Base-by-base conservation (phyloP, 2,113 vertebrate genomes). In the Pollimyrus isidori region DNA sequence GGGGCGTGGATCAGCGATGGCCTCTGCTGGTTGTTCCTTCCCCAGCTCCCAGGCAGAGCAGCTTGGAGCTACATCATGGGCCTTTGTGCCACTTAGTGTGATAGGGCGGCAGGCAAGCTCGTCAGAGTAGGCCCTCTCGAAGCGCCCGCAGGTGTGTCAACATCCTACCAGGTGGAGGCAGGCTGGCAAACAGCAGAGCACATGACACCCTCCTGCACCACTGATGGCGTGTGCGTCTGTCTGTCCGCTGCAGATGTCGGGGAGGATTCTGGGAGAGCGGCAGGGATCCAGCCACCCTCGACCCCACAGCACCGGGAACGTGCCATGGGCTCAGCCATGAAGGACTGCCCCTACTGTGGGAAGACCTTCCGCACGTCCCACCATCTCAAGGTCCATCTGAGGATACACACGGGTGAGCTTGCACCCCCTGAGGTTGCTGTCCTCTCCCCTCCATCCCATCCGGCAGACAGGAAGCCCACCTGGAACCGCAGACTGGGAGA, bases 341-440 rank as follows among this genome's bases (percentile, higher is more conserved):
- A 99, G 95, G 98, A 99, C 94, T 99, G 98, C 91, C 97, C 98
- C 15, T 99, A 99, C 94, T 99, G 98, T 91, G 98, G 98, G 92
- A 99, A 99, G 94, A 97, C 97, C 69, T 99, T 99, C 97, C 97
- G 98, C 94, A 99, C 98, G 62, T 99, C 98, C 58, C 98, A 99
- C 90, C 98, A 99, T 94, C 97, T 99, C 92, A 99, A 99, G 93
- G 98, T 99, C 92, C 98, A 99, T 95, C 97, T 99, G 96, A 96
- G 98, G 96, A 99, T 99, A 96, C 98, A 99, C 92, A 99, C 98
- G 97, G 98, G 98, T 99, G 94, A 97, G 49, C 19, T 7, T 56
- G 56, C 35, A 21, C 62, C 4, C 62, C 0, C 62, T 26, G 9
- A 65, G 58, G 23, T 26, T 13, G 26, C 15, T 21, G 26, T 39